Percentiles rank a stretch among this genome's conserved stretches.
These are phyloP conservation scores for Octopus bimaculoides DNA, from an alignment of 1,140 invertebrate genomes.

Conservation along the genomic window DNA sequence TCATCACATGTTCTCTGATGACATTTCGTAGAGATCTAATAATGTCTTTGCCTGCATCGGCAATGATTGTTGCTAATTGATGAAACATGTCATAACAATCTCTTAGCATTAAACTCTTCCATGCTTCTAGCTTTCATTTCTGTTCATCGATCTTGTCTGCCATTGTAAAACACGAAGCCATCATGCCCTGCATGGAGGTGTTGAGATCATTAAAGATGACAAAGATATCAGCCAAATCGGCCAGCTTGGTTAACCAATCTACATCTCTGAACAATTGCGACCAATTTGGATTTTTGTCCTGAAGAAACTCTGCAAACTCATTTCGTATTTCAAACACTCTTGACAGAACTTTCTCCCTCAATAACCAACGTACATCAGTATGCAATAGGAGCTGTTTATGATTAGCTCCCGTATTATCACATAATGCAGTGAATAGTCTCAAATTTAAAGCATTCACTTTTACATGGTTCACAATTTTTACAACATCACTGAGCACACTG, in stretches of 20 bases:
- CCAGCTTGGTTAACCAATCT: slow-evolving; percentile 13
- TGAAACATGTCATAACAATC: slow-evolving; percentile 4
- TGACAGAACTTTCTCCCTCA: slow-evolving; percentile 9
- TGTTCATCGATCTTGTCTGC: slow-evolving; percentile 17
- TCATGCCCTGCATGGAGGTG: slow-evolving; percentile 16
- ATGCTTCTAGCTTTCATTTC: slow-evolving; percentile 16
- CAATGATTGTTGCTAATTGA: slow-evolving; percentile 7
- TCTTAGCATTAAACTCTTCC: slow-evolving; percentile 3
- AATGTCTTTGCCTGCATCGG: slow-evolving; percentile 3
- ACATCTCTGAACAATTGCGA: slow-evolving; percentile 11
- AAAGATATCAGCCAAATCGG: slow-evolving; percentile 13
- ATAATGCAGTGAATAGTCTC: slow-evolving; percentile 16
- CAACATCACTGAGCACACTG: slow-evolving; percentile 17
- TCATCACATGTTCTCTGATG: slow-evolving; percentile 3
- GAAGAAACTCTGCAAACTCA: slow-evolving; percentile 3
- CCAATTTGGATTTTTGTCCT: slow-evolving; percentile 4
- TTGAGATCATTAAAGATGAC: slow-evolving; percentile 15
- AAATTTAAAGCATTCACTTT: slow-evolving; percentile 17
- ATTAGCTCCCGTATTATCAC: slow-evolving; percentile 13
- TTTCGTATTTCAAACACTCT: slow-evolving; percentile 3
- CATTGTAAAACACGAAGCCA: slow-evolving; percentile 16
- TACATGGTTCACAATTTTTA: slow-evolving; percentile 18
- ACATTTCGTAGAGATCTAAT: slow-evolving; percentile 1
- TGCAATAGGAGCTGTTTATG: slow-evolving; percentile 16
- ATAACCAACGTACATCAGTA: slow-evolving; percentile 7